Evolutionary conservation across 2,888 invertebrate genomes (phyloP).

Genomic region (Incurvaria masculella): DNA sequence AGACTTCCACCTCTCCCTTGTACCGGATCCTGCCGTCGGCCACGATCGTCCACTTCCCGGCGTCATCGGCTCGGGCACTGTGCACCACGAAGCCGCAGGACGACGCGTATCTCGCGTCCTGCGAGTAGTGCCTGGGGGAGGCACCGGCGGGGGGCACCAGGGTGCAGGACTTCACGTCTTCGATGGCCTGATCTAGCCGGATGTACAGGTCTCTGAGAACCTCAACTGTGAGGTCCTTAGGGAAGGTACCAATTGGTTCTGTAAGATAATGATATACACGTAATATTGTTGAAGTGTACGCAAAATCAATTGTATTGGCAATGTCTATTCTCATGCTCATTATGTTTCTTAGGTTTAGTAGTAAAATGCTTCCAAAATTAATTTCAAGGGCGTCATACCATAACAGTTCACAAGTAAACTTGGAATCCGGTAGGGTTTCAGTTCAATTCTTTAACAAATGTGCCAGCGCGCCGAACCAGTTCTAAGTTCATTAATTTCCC

Average conservation of each 20-base stretch:
- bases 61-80: conserved; percentile 19
- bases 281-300: too few relatives aligned
- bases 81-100: conserved; percentile 30
- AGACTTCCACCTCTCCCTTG: conserved; percentile 19
- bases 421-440: too few relatives aligned
- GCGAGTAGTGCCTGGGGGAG: conserved; percentile 14
- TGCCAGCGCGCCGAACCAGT: too few relatives aligned
- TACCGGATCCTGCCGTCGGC: conserved; percentile 28
- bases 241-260: conserved; percentile 27
- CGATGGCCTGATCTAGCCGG: conserved; percentile 24
- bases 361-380: too few relatives aligned
- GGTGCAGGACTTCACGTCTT: conserved; percentile 26
- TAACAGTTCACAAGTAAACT: too few relatives aligned
- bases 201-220: conserved; percentile 30
- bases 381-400: too few relatives aligned
- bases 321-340: too few relatives aligned
- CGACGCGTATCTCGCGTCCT: conserved; percentile 19
- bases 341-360: too few relatives aligned
- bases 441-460: too few relatives aligned
- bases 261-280: too few relatives aligned
- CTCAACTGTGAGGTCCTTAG: conserved; percentile 20
- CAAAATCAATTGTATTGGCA: too few relatives aligned
- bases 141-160: conserved; percentile 23
- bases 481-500: too few relatives aligned
- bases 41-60: conserved; percentile 31